phyloP scores from a whole-genome alignment of 37 sponge, comb jelly and placozoan species.

The Dysidea cf. avara region DNA sequence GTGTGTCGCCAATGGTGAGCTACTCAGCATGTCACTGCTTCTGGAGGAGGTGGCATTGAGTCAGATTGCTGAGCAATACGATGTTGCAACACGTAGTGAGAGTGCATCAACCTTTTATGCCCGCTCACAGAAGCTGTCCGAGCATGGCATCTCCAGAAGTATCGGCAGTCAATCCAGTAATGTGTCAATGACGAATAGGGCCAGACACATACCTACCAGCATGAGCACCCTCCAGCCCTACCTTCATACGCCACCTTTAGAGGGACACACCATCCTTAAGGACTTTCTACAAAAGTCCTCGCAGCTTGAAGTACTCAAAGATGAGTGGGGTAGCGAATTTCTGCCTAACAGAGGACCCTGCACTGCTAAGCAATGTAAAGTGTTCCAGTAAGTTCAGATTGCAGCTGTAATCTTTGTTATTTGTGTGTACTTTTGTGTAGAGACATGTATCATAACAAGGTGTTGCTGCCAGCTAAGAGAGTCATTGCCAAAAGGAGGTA shows the following conservation, averaged over 20 bases:
- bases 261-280: slow-evolving; percentile 9
- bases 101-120: neutral
- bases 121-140: neutral
- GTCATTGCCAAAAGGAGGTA: slow-evolving; percentile 15
- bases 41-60: slow-evolving; percentile 52
- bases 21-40: slow-evolving; percentile 51
- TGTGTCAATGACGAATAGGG: neutral
- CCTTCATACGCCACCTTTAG: slow-evolving; percentile 2
- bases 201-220: neutral
- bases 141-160: neutral
- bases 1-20: slow-evolving; percentile 48
- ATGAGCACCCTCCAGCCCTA: neutral
- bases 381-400: slow-evolving; percentile 11
- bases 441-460: slow-evolving; percentile 34
- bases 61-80: neutral
- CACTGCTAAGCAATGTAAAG: neutral
- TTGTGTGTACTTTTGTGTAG: too few species aligned
- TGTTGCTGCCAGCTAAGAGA: slow-evolving; percentile 29
- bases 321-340: slow-evolving; percentile 41
- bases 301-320: slow-evolving; percentile 40
- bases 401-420: too few species aligned
- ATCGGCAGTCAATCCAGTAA: neutral
- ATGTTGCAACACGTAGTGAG: neutral
- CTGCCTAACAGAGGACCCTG: neutral
- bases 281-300: slow-evolving; percentile 25